Evolutionary conservation across 2,113 vertebrate species (phyloP), one percentile per base, ranked within the genome.

Genomic region (Myotis lucifugus): DNA sequence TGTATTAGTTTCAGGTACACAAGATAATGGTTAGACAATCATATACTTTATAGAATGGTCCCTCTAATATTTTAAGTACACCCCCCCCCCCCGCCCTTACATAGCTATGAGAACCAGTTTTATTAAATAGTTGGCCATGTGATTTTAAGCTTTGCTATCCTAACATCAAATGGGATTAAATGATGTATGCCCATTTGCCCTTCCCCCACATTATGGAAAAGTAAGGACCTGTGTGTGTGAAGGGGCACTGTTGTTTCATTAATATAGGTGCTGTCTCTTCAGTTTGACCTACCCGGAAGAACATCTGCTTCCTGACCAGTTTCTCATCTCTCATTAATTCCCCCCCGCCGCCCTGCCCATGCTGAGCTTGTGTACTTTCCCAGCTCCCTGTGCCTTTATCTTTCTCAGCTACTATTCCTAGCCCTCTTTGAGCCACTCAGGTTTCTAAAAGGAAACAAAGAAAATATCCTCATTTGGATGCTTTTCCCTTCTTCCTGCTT

Each of bases 331-430:
- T 92, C 61, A 52, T 52, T 37, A 37, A 0, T 84, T 54, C 59
- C n/a, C 37, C 40, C 29, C 76, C 50, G 52, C 29, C n/a, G 34
- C 37, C 74, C 13, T 0, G 3, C 54, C 19, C 52, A 42, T 42
- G 54, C 27, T 54, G 83, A 82, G 48, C 66, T 94, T 74, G 67
- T 56, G 76, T 77, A 12, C 76, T 96, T 94, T 86, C 91, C 77
- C n/a, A 81, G 46, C 82, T 69, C 14, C 85, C 32, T 79, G 11
- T 46, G 46, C 93, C 54, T 88, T 91, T 34, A 76, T 72, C 83
- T 92, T 94, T 82, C 66, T 74, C 54, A 46, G 14, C 32, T 37
- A 59, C 46, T 76, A 82, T 96, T 79, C 52, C 69, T 69, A 93
- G 46, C 17, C 37, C n/a, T 74, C 46, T 59, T 34, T 74, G 83